Percentiles rank a stretch among this genome's conserved stretches.
phyloP scores from a whole-genome alignment of 2,888 invertebrate species.

The Mimumesa dahlbomi region DNA sequence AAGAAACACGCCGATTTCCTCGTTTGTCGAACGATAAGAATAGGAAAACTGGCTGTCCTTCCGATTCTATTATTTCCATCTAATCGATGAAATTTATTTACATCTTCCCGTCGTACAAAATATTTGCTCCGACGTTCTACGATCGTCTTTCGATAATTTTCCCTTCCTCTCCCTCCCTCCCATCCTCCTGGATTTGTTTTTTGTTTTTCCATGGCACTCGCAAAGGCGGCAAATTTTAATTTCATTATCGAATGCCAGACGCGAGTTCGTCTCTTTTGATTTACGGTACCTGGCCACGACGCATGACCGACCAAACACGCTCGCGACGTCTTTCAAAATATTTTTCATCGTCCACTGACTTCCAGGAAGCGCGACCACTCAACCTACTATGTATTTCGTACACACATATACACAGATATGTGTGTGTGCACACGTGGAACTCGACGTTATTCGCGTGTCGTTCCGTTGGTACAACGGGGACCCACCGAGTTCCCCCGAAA shows the following conservation, averaged over 20 bases:
- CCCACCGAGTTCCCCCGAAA: too few species aligned
- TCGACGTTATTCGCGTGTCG: too few species aligned
- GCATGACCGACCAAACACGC: background rate
- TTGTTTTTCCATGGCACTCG: background rate
- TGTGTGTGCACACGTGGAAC: too few species aligned
- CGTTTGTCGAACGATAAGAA: too few species aligned
- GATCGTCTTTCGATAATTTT: constrained; percentile 16
- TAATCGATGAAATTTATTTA: constrained; percentile 19
- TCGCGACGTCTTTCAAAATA: constrained; percentile 28
- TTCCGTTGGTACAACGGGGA: too few species aligned
- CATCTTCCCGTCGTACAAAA: constrained; percentile 21
- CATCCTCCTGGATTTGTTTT: constrained; percentile 1
- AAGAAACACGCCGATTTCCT: too few species aligned
- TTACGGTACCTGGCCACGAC: constrained; percentile 11
- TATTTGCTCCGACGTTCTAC: constrained; percentile 27
- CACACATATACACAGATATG: too few species aligned
- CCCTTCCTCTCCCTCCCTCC: too few species aligned
- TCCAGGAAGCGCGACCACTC: constrained; percentile 5
- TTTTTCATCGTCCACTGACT: constrained; percentile 18
- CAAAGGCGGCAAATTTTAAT: constrained; percentile 21
- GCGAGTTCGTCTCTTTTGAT: constrained; percentile 21
- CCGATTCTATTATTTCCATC: constrained; percentile 5
- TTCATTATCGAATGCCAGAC: constrained; percentile 22
- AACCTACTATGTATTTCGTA: constrained; percentile 7
- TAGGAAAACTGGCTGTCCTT: too few species aligned